Percentiles rank a stretch among this genome's conserved stretches.
Evolutionary conservation across 2,888 invertebrate genomes (phyloP).

Genomic region (Vesta saturnalis): DNA sequence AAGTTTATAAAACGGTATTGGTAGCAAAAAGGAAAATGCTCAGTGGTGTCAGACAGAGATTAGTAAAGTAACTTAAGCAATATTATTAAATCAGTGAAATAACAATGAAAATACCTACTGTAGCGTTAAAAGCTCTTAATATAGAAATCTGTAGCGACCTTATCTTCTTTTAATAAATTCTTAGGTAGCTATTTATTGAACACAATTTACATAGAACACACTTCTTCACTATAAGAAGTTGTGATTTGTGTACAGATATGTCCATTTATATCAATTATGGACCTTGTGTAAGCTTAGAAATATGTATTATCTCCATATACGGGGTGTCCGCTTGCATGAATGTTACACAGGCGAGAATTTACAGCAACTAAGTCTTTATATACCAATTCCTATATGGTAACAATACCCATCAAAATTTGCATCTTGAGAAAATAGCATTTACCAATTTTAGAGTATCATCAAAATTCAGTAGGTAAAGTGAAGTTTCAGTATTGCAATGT

Average conservation of each 20-base stretch:
- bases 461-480: slow-evolving; percentile 15
- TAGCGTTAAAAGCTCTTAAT: slow-evolving; percentile 47
- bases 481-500: background rate
- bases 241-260: slow-evolving; percentile 47
- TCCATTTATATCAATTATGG: slow-evolving; percentile 52
- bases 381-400: slow-evolving; percentile 24
- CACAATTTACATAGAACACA: slow-evolving; percentile 59
- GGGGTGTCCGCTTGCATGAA: slow-evolving; percentile 34
- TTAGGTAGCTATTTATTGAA: slow-evolving; percentile 53
- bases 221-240: slow-evolving; percentile 56
- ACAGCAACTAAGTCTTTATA: slow-evolving; percentile 28
- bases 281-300: slow-evolving; percentile 42
- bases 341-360: slow-evolving; percentile 35
- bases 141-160: slow-evolving; percentile 49
- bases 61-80: slow-evolving; percentile 46
- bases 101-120: slow-evolving; percentile 46
- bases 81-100: slow-evolving; percentile 46
- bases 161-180: slow-evolving; percentile 53
- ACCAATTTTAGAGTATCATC: slow-evolving; percentile 10
- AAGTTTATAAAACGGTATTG: too few relatives aligned
- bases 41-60: slow-evolving; percentile 37
- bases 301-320: slow-evolving; percentile 43
- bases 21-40: slow-evolving; percentile 12
- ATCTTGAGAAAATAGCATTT: slow-evolving; percentile 15
- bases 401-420: slow-evolving; percentile 22